These are phyloP conservation scores for Carduelis carduelis DNA, from an alignment of 2,797 vertebrate genomes.

Conservation along the genomic window DNA sequence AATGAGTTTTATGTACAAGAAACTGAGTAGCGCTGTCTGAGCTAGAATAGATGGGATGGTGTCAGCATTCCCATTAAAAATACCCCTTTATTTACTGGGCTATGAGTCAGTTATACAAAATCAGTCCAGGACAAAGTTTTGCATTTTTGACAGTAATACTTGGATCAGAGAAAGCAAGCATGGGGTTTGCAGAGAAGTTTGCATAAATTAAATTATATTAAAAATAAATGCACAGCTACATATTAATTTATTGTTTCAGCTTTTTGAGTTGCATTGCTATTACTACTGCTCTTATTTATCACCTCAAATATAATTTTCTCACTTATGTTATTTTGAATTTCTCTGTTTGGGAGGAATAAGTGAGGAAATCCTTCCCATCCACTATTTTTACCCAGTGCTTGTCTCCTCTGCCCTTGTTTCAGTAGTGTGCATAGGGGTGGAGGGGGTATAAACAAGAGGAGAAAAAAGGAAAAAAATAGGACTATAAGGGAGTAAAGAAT, in stretches of 20 bases:
- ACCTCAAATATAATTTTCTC: background rate
- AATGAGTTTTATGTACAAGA: conserved; percentile 26
- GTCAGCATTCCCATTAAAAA: conserved; percentile 36
- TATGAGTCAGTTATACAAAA: background rate
- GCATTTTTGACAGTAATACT: conserved; percentile 9
- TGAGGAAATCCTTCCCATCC: background rate
- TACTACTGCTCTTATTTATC: background rate
- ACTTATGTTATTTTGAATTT: background rate
- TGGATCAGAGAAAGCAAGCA: background rate
- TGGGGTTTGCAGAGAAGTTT: background rate
- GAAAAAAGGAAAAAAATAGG: background rate
- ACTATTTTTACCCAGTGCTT: background rate
- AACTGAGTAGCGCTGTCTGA: background rate
- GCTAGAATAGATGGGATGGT: background rate
- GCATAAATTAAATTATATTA: background rate
- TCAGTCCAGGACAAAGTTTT: background rate
- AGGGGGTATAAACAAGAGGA: background rate
- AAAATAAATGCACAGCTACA: background rate
- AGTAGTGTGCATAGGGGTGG: accelerated
- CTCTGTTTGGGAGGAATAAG: background rate
- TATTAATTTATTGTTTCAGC: background rate
- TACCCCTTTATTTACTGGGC: background rate
- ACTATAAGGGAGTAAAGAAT: background rate
- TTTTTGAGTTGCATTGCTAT: background rate
- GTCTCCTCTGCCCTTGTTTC: background rate